These are phyloP conservation scores for Hyles lineata DNA, from an alignment of 2,888 invertebrate species.

Conservation along the genomic window DNA sequence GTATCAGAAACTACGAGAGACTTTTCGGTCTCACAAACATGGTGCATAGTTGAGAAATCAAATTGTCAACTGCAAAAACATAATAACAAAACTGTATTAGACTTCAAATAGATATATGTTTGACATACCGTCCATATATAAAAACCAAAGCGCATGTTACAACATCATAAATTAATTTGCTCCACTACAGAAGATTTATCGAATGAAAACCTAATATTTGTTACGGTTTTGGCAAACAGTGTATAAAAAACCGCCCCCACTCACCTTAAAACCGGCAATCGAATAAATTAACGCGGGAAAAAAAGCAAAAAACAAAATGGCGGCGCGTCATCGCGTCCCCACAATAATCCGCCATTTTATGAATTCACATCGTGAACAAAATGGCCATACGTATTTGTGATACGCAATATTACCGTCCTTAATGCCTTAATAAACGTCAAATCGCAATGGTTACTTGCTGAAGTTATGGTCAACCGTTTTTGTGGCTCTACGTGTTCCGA, in stretches of 20 bases:
- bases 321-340: conserved; percentile 42
- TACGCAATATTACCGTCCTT: conserved; percentile 66
- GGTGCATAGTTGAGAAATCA: too few relatives aligned
- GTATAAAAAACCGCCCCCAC: not conserved
- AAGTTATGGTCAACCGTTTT: conserved; percentile 74
- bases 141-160: too few relatives aligned
- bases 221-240: conserved; percentile 6
- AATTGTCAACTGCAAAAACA: too few relatives aligned
- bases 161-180: not conserved
- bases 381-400: conserved; percentile 68
- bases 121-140: too few relatives aligned
- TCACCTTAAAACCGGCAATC: conserved; percentile 6
- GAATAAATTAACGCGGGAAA: conserved; percentile 3
- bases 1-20: too few relatives aligned
- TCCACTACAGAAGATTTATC: not conserved
- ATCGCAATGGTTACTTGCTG: conserved; percentile 77
- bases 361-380: conserved; percentile 70
- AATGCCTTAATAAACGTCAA: conserved; percentile 80
- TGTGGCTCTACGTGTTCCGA: conserved; percentile 68
- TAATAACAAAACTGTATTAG: too few relatives aligned
- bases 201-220: not conserved
- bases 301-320: conserved; percentile 9
- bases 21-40: too few relatives aligned
- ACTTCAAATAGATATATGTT: too few relatives aligned
- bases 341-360: conserved; percentile 63